Conservation (phyloP, 1,140 invertebrate species). For the Brachionus rotundiformis region DNA sequence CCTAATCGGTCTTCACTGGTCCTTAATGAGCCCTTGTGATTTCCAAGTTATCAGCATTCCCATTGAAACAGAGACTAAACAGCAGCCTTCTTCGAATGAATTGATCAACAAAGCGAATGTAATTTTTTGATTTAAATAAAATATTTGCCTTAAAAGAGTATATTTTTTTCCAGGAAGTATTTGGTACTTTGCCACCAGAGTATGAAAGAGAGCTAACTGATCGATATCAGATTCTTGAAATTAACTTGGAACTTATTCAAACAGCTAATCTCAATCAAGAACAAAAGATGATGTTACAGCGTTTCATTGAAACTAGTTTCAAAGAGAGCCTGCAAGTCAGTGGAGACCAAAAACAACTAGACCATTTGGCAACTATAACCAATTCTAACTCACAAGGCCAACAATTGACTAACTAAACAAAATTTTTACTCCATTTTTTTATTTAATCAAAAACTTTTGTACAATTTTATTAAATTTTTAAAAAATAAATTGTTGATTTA, state of each 20-base stretch:
- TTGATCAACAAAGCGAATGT: conserved; percentile 36
- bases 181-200: conserved; percentile 10
- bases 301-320: conserved; percentile 41
- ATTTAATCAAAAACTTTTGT: conserved; percentile 24
- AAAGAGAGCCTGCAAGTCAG: conserved; percentile 28
- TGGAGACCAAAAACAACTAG: conserved; percentile 46
- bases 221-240: background rate
- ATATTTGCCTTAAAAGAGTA: background rate
- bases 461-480: background rate
- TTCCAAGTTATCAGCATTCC: conserved; percentile 36
- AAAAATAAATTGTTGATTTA: background rate
- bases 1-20: conserved; percentile 20
- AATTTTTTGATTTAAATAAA: background rate
- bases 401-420: background rate
- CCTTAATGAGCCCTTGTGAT: conserved; percentile 23
- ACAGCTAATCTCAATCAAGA: conserved; percentile 15
- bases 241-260: conserved; percentile 40
- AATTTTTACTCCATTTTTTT: background rate
- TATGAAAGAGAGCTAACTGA: conserved; percentile 39
- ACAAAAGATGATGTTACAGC: conserved; percentile 48
- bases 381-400: background rate
- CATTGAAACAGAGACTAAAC: background rate
- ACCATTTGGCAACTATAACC: conserved; percentile 45
- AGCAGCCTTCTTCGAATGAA: background rate
- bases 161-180: conserved; percentile 31